Evolutionary conservation across 1,140 invertebrate species (phyloP).

Genomic region (Callitettix versicolor): DNA sequence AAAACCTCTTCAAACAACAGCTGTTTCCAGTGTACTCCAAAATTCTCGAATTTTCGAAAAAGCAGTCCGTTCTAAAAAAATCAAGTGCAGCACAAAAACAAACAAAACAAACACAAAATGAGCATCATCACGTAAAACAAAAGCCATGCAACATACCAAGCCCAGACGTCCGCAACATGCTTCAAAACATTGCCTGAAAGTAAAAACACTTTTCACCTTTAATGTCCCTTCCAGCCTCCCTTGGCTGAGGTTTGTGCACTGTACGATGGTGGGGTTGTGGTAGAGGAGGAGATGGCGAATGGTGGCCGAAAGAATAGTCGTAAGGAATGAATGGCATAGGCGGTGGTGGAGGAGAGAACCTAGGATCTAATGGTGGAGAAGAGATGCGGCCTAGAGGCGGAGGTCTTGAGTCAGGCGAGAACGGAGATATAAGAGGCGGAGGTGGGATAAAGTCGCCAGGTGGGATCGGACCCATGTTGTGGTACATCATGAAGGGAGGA

Average conservation of each 20-base stretch:
- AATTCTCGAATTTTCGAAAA: conserved; percentile 13
- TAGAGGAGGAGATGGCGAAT: conserved; percentile 18
- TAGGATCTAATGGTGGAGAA: conserved; percentile 38
- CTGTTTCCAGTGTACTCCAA: conserved; percentile 13
- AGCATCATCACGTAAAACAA: background rate
- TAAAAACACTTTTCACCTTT: conserved; percentile 15
- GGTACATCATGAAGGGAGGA: conserved; percentile 28
- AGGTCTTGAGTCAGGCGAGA: conserved; percentile 33
- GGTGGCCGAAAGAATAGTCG: conserved; percentile 1
- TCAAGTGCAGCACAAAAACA: background rate
- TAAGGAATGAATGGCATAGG: conserved; percentile 16
- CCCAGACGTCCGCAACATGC: background rate
- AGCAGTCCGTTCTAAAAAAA: conserved; percentile 5
- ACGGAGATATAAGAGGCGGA: conserved; percentile 38
- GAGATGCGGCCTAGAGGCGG: conserved; percentile 50
- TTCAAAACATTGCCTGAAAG: background rate
- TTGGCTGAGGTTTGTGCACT: conserved; percentile 18
- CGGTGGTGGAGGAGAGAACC: conserved; percentile 22
- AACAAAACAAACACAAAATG: conserved; percentile 1
- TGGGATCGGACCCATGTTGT: conserved; percentile 29
- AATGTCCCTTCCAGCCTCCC: conserved; percentile 10
- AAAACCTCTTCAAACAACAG: background rate
- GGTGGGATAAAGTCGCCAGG: conserved; percentile 32
- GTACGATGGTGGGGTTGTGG: conserved; percentile 8
- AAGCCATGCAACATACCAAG: background rate